phyloP scores from a whole-genome alignment of 2,888 invertebrate species.

The Himalopsyche tibetana region DNA sequence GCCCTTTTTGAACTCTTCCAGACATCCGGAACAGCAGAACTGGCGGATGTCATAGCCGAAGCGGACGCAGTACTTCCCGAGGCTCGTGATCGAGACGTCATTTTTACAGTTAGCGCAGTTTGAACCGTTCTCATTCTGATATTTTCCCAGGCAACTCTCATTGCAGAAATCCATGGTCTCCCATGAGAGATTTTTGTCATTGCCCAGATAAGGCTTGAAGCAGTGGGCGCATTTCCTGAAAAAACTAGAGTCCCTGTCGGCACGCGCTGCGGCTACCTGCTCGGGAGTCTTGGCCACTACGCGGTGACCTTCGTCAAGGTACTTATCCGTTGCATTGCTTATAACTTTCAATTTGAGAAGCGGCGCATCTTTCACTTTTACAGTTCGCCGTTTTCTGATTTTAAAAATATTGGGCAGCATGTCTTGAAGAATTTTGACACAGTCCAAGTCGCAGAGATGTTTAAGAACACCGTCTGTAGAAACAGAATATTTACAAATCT shows the following conservation, averaged over 20 bases:
- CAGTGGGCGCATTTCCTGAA: slow-evolving; percentile 79
- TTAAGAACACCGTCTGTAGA: slow-evolving; percentile 74
- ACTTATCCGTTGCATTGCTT: slow-evolving; percentile 76
- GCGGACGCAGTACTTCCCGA: slow-evolving; percentile 95
- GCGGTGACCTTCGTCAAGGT: slow-evolving; percentile 76
- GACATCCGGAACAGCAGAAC: slow-evolving; percentile 91
- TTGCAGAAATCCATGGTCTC: slow-evolving; percentile 96
- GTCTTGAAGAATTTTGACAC: slow-evolving; percentile 75
- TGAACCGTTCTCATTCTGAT: slow-evolving; percentile 85
- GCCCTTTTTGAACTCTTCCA: slow-evolving; percentile 92
- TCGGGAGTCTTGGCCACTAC: slow-evolving; percentile 79
- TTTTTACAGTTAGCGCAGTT: slow-evolving; percentile 89
- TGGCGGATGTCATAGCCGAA: slow-evolving; percentile 95
- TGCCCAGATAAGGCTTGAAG: slow-evolving; percentile 72
- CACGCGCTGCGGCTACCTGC: slow-evolving; percentile 78
- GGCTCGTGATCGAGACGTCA: slow-evolving; percentile 84
- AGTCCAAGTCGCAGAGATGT: slow-evolving; percentile 78
- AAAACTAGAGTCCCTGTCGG: slow-evolving; percentile 79
- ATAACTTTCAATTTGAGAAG: slow-evolving; percentile 75
- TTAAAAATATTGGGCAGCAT: slow-evolving; percentile 63
- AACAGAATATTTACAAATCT: slow-evolving; percentile 74
- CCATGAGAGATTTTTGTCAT: slow-evolving; percentile 87
- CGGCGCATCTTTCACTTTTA: slow-evolving; percentile 67
- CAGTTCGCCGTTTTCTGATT: slow-evolving; percentile 70
- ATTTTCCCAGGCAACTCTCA: slow-evolving; percentile 88